These are phyloP conservation scores for Morelia viridis DNA, from an alignment of 2,797 vertebrate genomes.

Conservation along the genomic window DNA sequence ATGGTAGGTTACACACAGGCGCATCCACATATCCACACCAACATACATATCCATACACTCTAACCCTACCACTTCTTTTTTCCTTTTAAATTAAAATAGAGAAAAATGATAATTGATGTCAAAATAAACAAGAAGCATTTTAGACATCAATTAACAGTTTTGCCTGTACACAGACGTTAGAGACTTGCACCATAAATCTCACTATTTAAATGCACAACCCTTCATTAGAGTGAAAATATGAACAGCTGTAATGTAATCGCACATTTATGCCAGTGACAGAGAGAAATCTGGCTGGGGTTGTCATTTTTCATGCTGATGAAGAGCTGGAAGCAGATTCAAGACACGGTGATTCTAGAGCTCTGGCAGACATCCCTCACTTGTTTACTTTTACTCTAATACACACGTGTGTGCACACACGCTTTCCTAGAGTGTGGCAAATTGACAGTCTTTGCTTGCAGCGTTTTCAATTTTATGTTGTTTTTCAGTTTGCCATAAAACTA, in stretches of 20 bases:
- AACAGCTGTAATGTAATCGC: constrained; percentile 81
- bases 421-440: constrained; percentile 60
- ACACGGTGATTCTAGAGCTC: constrained; percentile 50
- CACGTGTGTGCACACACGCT: neutral
- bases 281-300: constrained; percentile 71
- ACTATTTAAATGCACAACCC: constrained; percentile 75
- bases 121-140: constrained; percentile 72
- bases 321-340: constrained; percentile 65
- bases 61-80: constrained; percentile 60
- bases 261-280: constrained; percentile 71
- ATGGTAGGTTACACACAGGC: constrained; percentile 12
- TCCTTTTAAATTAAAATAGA: constrained; percentile 68
- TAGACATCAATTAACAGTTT: constrained; percentile 64
- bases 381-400: neutral
- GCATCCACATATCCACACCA: neutral
- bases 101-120: constrained; percentile 72
- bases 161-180: constrained; percentile 64
- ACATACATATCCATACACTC: constrained; percentile 34
- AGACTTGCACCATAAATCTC: constrained; percentile 74
- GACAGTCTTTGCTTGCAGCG: constrained; percentile 63
- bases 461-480: constrained; percentile 65
- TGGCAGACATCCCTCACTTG: constrained; percentile 60
- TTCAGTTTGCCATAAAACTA: constrained; percentile 62
- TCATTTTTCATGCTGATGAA: constrained; percentile 74
- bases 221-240: constrained; percentile 78